A percentile compares a stretch with the other conserved stretches of the same genome.
These are phyloP conservation scores for Scelioninae gen. 1 DNA, from an alignment of 2,888 invertebrate genomes.

Conservation along the genomic window DNA sequence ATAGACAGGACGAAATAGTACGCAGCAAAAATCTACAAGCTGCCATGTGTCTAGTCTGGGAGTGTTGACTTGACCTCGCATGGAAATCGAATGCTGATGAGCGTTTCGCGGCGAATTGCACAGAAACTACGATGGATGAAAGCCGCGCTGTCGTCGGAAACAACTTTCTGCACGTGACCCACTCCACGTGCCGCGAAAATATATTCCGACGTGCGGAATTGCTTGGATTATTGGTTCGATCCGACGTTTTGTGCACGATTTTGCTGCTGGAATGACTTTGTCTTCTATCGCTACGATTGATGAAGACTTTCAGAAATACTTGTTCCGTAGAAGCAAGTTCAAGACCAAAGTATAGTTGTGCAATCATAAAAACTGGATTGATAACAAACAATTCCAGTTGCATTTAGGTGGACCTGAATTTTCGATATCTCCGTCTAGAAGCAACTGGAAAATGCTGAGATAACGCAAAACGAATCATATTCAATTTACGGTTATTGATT, in stretches of 20 bases:
- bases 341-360: conserved; percentile 24
- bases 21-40: conserved; percentile 56
- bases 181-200: conserved; percentile 49
- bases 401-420: conserved; percentile 38
- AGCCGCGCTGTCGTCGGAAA: conserved; percentile 51
- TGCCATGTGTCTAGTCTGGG: conserved; percentile 43
- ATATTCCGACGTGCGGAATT: conserved; percentile 33
- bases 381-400: conserved; percentile 38
- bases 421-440: conserved; percentile 35
- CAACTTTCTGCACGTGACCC: conserved; percentile 51
- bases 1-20: conserved; percentile 43
- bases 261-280: conserved; percentile 28
- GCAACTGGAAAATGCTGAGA: conserved; percentile 34
- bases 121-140: conserved; percentile 66
- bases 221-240: conserved; percentile 26
- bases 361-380: conserved; percentile 13
- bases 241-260: not conserved
- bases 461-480: too few relatives aligned
- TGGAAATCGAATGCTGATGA: conserved; percentile 74
- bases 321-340: conserved; percentile 29
- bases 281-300: conserved; percentile 8
- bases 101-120: conserved; percentile 41
- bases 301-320: conserved; percentile 29
- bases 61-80: conserved; percentile 68
- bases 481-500: not conserved